A percentile compares a stretch with the other conserved stretches of the same genome.
phyloP scores from a whole-genome alignment of 2,113 vertebrate genomes.

The Microtus pennsylvanicus region DNA sequence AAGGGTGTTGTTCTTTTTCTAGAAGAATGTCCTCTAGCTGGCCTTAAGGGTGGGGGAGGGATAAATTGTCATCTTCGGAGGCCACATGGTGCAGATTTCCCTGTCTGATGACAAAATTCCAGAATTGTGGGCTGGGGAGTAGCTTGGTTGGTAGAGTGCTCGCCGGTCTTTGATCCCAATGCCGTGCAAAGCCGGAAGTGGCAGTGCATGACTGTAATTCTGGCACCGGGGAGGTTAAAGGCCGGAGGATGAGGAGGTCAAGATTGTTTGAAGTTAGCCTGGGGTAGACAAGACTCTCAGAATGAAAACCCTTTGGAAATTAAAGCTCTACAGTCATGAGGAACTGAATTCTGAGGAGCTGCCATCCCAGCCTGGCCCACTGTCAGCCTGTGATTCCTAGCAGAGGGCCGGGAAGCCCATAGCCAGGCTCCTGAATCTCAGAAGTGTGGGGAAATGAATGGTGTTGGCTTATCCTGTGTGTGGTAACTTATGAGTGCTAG shows the following conservation, averaged over 20 bases:
- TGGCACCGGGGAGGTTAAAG: not conserved
- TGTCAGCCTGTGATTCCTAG: not conserved
- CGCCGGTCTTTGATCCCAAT: not conserved
- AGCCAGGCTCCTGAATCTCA: not conserved
- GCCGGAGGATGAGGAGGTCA: not conserved
- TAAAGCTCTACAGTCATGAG: not conserved
- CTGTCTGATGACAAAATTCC: not conserved
- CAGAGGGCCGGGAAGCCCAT: not conserved
- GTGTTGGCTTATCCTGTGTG: not conserved
- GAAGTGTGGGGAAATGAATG: not conserved
- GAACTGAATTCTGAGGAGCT: not conserved
- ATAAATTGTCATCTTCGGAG: not conserved
- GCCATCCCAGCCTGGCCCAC: fast-evolving
- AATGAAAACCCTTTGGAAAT: not conserved
- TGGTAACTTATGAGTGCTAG: not conserved
- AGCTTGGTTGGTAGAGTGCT: not conserved
- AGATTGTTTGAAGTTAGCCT: not conserved
- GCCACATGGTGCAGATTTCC: not conserved
- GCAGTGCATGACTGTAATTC: fast-evolving
- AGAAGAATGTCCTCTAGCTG: not conserved
- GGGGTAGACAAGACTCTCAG: not conserved
- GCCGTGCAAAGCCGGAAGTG: too few species aligned
- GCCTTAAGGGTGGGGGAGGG: not conserved
- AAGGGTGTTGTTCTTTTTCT: not conserved
- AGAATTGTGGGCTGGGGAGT: not conserved